Percentiles rank a stretch among this genome's conserved stretches.
These are phyloP conservation scores for Bradypodion ventrale DNA, from an alignment of 2,797 vertebrate genomes.

Conservation along the genomic window DNA sequence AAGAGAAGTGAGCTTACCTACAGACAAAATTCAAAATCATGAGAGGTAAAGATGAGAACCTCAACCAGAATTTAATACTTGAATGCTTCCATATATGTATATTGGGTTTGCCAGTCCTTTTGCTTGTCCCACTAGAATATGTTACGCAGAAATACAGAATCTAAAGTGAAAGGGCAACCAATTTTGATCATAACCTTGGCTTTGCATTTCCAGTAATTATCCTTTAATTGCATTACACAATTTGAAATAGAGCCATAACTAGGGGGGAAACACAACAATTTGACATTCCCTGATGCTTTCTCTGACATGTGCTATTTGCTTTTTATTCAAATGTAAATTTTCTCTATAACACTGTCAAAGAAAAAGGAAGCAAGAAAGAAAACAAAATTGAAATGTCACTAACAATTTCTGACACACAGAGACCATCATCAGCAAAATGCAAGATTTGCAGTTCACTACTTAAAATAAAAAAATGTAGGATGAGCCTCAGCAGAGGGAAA, in stretches of 20 bases:
- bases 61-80: slow-evolving; percentile 42
- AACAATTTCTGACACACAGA: slow-evolving; percentile 88
- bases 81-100: slow-evolving; percentile 53
- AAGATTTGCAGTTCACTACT: slow-evolving; percentile 54
- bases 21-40: slow-evolving; percentile 18
- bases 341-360: slow-evolving; percentile 79
- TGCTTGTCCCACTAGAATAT: slow-evolving; percentile 67
- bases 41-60: slow-evolving; percentile 16
- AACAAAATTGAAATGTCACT: slow-evolving; percentile 93
- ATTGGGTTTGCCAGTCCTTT: slow-evolving; percentile 66
- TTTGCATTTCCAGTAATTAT: slow-evolving; percentile 80
- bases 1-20: slow-evolving; percentile 49
- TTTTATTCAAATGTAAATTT: slow-evolving; percentile 81
- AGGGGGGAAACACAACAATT: slow-evolving; percentile 76
- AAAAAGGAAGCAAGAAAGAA: slow-evolving; percentile 72
- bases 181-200: slow-evolving; percentile 80
- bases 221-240: slow-evolving; percentile 81
- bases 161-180: slow-evolving; percentile 75
- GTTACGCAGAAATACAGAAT: slow-evolving; percentile 73
- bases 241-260: slow-evolving; percentile 82
- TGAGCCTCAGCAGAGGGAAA: slow-evolving; percentile 54
- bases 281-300: slow-evolving; percentile 74
- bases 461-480: slow-evolving; percentile 59
- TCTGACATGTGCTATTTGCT: slow-evolving; percentile 79
- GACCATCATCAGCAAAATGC: slow-evolving; percentile 76